phyloP scores from a whole-genome alignment of 2,113 vertebrate genomes.

The Rhizomys pruinosus region DNA sequence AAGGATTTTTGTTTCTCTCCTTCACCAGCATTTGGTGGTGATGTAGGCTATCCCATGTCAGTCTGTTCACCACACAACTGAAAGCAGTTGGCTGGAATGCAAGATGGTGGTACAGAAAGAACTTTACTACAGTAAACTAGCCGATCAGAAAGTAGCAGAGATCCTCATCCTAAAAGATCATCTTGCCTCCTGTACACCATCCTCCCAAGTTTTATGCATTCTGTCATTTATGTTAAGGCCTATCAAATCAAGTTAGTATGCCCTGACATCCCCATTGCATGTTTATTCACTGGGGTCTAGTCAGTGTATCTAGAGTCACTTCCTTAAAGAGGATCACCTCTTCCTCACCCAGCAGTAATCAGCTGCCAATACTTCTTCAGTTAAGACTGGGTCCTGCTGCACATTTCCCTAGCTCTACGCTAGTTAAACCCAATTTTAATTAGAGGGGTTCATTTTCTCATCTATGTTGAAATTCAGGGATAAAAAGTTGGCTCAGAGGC shows the following conservation, averaged over 20 bases:
- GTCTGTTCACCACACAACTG: not conserved
- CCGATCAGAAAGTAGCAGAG: not conserved
- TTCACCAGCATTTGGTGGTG: not conserved
- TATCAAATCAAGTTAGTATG: too few species aligned
- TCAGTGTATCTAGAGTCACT: too few species aligned
- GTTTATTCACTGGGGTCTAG: too few species aligned
- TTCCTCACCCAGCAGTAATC: too few species aligned
- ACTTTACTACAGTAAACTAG: not conserved
- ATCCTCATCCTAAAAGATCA: not conserved
- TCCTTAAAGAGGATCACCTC: too few species aligned
- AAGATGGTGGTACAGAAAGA: not conserved
- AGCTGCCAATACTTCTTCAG: too few species aligned
- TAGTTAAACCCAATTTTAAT: not conserved
- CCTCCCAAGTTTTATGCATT: too few species aligned
- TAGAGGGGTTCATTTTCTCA: not conserved
- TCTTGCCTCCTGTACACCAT: too few species aligned
- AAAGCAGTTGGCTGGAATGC: not conserved
- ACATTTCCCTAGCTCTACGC: too few species aligned
- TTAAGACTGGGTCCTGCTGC: too few species aligned
- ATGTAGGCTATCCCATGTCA: not conserved
- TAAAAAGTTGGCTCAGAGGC: not conserved
- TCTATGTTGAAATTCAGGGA: not conserved
- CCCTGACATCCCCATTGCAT: too few species aligned
- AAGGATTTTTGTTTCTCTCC: not conserved
- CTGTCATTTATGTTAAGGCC: too few species aligned